Evolutionary conservation across 2,888 invertebrate species (phyloP).

Genomic region (Oscheius sp.): DNA sequence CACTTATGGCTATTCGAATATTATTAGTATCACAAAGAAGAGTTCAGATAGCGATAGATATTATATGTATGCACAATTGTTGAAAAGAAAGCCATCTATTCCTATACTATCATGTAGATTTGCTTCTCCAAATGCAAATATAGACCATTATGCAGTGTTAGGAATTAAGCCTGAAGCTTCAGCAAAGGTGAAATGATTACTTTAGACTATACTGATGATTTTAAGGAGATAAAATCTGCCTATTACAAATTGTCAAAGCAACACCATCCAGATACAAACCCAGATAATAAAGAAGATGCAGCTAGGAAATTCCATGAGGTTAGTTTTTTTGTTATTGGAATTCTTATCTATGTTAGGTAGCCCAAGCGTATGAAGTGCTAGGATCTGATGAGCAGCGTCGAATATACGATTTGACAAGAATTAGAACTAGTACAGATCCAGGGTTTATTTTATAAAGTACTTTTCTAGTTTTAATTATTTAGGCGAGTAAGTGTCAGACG

Average conservation of each 20-base stretch:
- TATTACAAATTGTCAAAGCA: constrained; percentile 66
- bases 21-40: background rate
- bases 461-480: background rate
- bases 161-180: constrained; percentile 53
- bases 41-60: background rate
- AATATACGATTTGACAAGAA: constrained; percentile 46
- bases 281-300: constrained; percentile 53
- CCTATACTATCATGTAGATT: background rate
- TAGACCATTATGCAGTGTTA: constrained; percentile 58
- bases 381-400: constrained; percentile 59
- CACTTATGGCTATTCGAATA: background rate
- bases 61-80: background rate
- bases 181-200: constrained; percentile 32
- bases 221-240: constrained; percentile 62
- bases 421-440: constrained; percentile 18
- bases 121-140: constrained; percentile 6
- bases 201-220: constrained; percentile 9
- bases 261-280: constrained; percentile 67
- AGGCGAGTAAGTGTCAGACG: background rate
- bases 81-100: background rate
- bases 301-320: constrained; percentile 64
- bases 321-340: background rate
- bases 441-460: background rate
- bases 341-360: constrained; percentile 40
- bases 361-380: constrained; percentile 63